A percentile compares a stretch with the other conserved stretches of the same genome.
Conservation (phyloP, 1,140 invertebrate genomes). For the Atta texana region DNA sequence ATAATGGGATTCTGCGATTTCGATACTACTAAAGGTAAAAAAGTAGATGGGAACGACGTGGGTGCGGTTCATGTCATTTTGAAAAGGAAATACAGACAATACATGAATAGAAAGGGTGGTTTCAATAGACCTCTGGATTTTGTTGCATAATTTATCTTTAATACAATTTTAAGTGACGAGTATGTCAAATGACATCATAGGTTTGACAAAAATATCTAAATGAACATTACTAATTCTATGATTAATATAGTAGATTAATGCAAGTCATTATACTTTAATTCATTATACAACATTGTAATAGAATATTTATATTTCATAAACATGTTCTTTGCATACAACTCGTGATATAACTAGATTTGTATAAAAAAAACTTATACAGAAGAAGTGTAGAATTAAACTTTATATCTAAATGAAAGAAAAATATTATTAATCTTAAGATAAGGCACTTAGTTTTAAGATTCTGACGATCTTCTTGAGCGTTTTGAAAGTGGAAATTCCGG, state of each 20-base stretch:
- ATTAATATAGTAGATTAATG: constrained; percentile 1
- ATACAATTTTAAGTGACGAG: neutral
- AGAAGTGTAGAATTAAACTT: neutral
- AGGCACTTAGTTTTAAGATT: neutral
- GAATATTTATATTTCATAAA: constrained; percentile 46
- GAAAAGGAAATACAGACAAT: constrained; percentile 99
- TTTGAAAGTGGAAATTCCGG: constrained; percentile 13
- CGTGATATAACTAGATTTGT: neutral
- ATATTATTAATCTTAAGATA: neutral
- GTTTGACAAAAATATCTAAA: neutral
- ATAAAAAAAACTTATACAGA: constrained; percentile 6
- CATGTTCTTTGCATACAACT: neutral
- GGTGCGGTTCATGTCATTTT: constrained; percentile 97
- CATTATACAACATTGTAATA: constrained; percentile 13
- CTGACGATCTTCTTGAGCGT: constrained; percentile 6
- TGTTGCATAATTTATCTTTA: constrained; percentile 89
- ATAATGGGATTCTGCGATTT: constrained; percentile 98
- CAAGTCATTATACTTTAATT: neutral
- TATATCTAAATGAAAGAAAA: neutral
- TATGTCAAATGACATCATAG: neutral
- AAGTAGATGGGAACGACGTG: constrained; percentile 96
- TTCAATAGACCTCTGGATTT: constrained; percentile 99
- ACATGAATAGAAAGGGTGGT: constrained; percentile 99
- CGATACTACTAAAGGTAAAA: constrained; percentile 97
- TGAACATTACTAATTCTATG: neutral